Evolutionary conservation across 2,797 vertebrate species (phyloP), one percentile per base, ranked within the genome.

Genomic region (Xerus rutilus): DNA sequence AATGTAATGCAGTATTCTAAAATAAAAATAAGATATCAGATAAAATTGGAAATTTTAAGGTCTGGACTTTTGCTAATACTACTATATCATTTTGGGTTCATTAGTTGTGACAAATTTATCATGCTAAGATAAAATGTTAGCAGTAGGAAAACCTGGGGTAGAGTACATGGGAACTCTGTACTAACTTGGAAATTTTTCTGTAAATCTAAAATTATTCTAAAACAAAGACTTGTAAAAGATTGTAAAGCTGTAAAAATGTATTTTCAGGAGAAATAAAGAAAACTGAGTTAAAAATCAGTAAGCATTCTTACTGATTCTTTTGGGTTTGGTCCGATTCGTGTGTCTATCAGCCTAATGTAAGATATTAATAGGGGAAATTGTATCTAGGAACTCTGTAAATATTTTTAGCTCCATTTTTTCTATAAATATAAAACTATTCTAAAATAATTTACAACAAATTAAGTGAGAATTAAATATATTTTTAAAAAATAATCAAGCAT

Each of bases 171-270:
- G 49, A 74, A 78, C 15, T 57, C 59, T 62, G 1, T n/a, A 23
- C 15, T 81, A 49, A 15, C 2, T 67, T 43, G 20, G 12, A 1
- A 73, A 57, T 1, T 43, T 73, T 59, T 89, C 47, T 47, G 6
- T 47, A 84, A 52, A 79, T 85, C 13, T 62, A 74, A 52, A 73
- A 87, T 18, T 89, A 30, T 65, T 90, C 28, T 81, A 76, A 93
- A 94, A 77, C 32, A 39, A 35, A 74, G 76, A 70, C 5, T 14
- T 67, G 21, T n/a, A 45, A 54, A 79, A 23, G n/a, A 39, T 65
- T 39, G 35, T 82, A 70, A 82, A 62, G 59, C 9, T 78, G 47
- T 32, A 49, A 81, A 89, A 57, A 47, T 25, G 17, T 23, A 49
- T 59, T 70, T 45, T 45, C 23, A 49, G 18, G 32, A n/a, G 47